Base-by-base conservation (phyloP, 2,797 vertebrate species). In the Brotogeris chrysoptera region DNA sequence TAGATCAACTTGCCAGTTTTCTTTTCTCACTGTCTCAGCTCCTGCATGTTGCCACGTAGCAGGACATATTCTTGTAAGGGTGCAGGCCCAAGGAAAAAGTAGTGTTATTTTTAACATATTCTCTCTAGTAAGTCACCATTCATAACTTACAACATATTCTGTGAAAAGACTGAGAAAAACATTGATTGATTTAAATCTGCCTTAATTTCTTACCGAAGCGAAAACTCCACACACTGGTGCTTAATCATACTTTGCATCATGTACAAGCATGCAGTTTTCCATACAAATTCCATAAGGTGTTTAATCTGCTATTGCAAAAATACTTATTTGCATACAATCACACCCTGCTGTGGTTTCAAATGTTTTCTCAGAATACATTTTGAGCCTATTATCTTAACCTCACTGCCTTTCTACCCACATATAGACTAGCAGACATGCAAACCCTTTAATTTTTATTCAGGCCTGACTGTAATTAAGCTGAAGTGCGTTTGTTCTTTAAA, bases 221-320 rank as follows among this genome's bases (percentile, higher is more conserved):
- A 93, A 92, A 96, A 7, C 91, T 86, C 72, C 72, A 69, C 69
- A 50, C 78, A 49, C 70, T 64, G 63, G 55, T 95, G 93, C 92
- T 95, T 96, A 96, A 94, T 94, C 95, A 93, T 84, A 73, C 80
- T 95, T 93, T 69, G 39, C 73, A 83, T 96, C 96, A 76, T 94
- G 94, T 97, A 94, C 91, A 94, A 95, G 79, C 93, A 96, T 88
- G 96, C 69, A 88, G 65, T 72, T 90, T 91, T 95, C 89, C 92
- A 93, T 90, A 96, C 65, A 90, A 96, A 96, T 97, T 95, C 94
- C 95, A 90, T 91, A 43, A 95, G 89, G 89, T 93, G 95, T 94
- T 97, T 96, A 96, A 97, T 95, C 95, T 97, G 69, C 81, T 96
- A 96, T 94, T 96, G 95, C 95, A 95, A 94, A 96, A 96, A 96